Evolutionary conservation across 2,797 vertebrate species (phyloP).

Genomic region (Eulemur coronatus): DNA sequence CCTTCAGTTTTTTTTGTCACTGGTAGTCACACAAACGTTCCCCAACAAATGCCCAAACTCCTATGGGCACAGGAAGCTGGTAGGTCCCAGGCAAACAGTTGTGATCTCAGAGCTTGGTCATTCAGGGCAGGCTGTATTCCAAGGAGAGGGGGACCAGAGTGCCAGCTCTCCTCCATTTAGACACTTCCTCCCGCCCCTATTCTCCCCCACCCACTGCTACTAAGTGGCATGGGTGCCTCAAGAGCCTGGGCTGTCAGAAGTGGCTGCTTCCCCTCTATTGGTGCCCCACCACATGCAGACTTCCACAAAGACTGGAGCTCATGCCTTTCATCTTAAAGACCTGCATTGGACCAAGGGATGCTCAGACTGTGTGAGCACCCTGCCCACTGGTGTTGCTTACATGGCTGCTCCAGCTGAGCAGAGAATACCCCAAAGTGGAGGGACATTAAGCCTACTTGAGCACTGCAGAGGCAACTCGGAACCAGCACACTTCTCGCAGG

Average conservation of each 20-base stretch:
- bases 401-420: too few species aligned
- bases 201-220: too few species aligned
- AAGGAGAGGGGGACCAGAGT: not conserved
- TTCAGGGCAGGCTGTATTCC: not conserved
- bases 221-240: not conserved
- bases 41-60: not conserved
- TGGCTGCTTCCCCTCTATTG: not conserved
- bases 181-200: too few species aligned
- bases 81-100: not conserved
- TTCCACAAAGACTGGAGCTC: not conserved
- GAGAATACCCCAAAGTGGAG: too few species aligned
- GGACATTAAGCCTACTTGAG: too few species aligned
- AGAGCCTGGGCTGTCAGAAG: not conserved
- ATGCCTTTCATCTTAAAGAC: too few species aligned
- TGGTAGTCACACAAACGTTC: not conserved
- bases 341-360: too few species aligned
- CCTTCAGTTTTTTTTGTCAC: not conserved
- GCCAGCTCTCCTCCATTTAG: not conserved
- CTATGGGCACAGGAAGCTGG: not conserved
- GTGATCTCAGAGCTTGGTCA: not conserved
- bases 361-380: too few species aligned
- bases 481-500: too few species aligned
- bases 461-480: too few species aligned
- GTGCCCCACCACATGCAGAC: too few species aligned
- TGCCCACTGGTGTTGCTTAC: too few species aligned